Base-by-base conservation (phyloP, 1,140 invertebrate genomes). In the Drosophila melanica region DNA sequence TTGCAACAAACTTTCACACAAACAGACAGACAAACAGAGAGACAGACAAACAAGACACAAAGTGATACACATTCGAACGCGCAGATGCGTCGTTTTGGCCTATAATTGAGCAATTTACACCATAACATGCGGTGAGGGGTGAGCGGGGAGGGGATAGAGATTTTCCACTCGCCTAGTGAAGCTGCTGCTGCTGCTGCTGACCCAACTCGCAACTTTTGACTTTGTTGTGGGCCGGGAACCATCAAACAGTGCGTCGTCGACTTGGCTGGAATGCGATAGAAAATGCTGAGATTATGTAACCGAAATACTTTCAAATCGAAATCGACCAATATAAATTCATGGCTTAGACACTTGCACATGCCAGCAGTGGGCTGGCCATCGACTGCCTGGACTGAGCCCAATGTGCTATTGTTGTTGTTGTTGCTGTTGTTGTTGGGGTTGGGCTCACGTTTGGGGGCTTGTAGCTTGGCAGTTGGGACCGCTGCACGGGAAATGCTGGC, bases 321-420 rank as follows among this genome's bases (percentile, higher is more conserved):
- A 89, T 80, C 80, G 85, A 84, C 73, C 84, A 89, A 89, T 89
- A 89, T 89, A 89, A 89, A 89, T 89, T 89, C 85, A 89, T 89
- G 80, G 79, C 84, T 78, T 77, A 89, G 84, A 89, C 84, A 86
- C 78, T 80, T 81, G 77, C 64, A 85, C 75, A 81, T 80, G 65
- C 74, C 77, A 85, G 37, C 53, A 37, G 35, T 1, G 27, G n/a
- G 42, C 18, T 39, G 60, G 12, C 60, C 18, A 33, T 12, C 30
- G 8, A 16, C 51, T 71, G 30, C 11, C 39, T 16, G 27, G 30
- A 37, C 16, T 14, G n/a, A n/a, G n/a, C n/a, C n/a, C n/a, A n/a
- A n/a, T n/a, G n/a, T n/a, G n/a, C n/a, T n/a, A n/a, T n/a, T n/a
- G n/a, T n/a, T n/a, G n/a, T n/a, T n/a, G n/a, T n/a, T n/a, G n/a